These are phyloP conservation scores for Empis livida DNA, from an alignment of 2,888 invertebrate species.

Conservation along the genomic window DNA sequence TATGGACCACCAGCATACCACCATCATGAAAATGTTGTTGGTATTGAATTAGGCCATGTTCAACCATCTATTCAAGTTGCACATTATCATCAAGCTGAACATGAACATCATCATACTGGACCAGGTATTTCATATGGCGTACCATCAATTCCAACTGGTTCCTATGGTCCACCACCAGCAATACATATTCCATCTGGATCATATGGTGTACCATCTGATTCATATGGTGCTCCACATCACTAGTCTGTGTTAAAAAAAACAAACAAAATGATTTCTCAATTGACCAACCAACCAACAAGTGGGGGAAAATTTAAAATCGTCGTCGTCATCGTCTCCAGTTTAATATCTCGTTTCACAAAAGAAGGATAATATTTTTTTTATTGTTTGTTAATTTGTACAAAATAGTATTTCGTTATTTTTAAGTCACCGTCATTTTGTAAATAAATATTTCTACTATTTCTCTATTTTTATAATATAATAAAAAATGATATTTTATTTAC, in stretches of 20 bases:
- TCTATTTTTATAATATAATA: too few species aligned
- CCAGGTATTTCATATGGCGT: constrained; percentile 48
- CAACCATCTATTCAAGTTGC: constrained; percentile 70
- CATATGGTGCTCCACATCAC: constrained; percentile 40
- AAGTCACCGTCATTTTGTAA: constrained; percentile 2
- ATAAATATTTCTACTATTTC: not conserved
- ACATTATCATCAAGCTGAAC: constrained; percentile 54
- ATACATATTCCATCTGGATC: constrained; percentile 10
- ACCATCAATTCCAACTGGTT: constrained; percentile 27
- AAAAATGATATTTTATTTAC: too few species aligned
- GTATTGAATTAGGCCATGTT: constrained; percentile 64
- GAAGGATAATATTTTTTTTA: not conserved
- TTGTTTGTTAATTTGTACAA: not conserved
- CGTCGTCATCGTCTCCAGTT: not conserved
- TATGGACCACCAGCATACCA: constrained; percentile 50
- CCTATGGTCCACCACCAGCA: constrained; percentile 12
- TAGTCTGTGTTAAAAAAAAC: not conserved
- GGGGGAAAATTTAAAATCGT: not conserved
- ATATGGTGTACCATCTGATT: constrained; percentile 15
- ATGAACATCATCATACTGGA: constrained; percentile 30
- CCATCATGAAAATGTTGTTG: constrained; percentile 59
- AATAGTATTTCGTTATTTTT: not conserved
- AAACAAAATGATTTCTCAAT: not conserved
- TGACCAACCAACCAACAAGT: too few species aligned
- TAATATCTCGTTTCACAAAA: not conserved